Base-by-base conservation (phyloP, 2,797 vertebrate species). In the Agapornis canus region DNA sequence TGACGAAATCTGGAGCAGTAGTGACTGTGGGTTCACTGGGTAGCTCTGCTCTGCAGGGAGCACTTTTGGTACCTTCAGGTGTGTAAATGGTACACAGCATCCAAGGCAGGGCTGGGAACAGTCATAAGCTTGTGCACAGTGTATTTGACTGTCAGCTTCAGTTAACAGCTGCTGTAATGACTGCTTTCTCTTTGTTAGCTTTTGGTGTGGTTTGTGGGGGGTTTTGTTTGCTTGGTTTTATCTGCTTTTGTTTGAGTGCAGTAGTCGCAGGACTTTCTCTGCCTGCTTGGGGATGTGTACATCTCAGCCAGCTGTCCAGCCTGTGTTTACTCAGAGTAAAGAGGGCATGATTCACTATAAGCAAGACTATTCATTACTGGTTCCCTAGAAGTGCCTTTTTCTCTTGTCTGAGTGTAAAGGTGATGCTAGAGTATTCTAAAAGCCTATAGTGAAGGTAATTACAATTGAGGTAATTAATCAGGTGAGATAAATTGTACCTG, bases 21-120 rank as follows among this genome's bases (percentile, higher is more conserved):
- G 13, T 2, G 2, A 39, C 22, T 0, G 0, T 52, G 59, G 21
- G 1, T 65, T 78, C 5, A 0, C 61, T 59, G 66, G 10, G 15
- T 42, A 11, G 23, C n/a, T 6, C 10, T 57, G 19, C n/a, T 52
- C 31, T 31, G 6, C 3, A 45, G 35, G 18, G 35, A n/a, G 15
- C 18, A 14, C 15, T 45, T 21, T 15, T n/a, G 49, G 32, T 49
- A 22, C 11, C 22, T 54, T 27, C 2, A 7, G 5, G 5, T 49
- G 23, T 25, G 3, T 37, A 39, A 43, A 57, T 21, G n/a, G 22
- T 69, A 11, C 14, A 3, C 20, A 32, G n/a, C 3, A 1, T 37
- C 35, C 3, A 9, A 25, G 32, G 25, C 21, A 85, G 22, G 40
- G 39, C 40, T 90, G 40, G 23, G 9, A 86, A 10, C 9, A 32